Percentiles rank a stretch among this genome's conserved stretches.
Evolutionary conservation across 92 coral and sea anemone species (phyloP).

Genomic region (Paragorgia papillata): DNA sequence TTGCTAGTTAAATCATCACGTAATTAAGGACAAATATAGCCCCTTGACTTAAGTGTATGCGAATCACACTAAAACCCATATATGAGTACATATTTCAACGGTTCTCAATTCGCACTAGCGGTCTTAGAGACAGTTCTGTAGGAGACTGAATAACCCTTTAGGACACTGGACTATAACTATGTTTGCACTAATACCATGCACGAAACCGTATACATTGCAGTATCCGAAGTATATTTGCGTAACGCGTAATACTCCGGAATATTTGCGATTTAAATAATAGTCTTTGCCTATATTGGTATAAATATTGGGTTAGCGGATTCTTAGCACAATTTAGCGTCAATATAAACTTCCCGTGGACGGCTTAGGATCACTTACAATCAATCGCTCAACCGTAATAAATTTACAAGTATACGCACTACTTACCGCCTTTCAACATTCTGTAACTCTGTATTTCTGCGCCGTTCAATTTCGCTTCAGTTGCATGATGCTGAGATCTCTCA

Average conservation of each 20-base stretch:
- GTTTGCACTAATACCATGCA: too few relatives aligned
- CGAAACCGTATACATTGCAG: too few relatives aligned
- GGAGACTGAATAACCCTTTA: too few relatives aligned
- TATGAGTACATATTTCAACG: slow-evolving; percentile 1
- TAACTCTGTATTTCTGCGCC: too few relatives aligned
- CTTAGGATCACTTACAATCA: slow-evolving; percentile 5
- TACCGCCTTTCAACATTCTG: too few relatives aligned
- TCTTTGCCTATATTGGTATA: background rate
- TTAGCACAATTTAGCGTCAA: slow-evolving; percentile 19
- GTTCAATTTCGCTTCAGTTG: too few relatives aligned
- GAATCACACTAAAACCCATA: background rate
- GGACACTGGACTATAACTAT: too few relatives aligned
- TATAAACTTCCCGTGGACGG: slow-evolving; percentile 12
- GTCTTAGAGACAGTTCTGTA: too few relatives aligned
- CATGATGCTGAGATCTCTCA: too few relatives aligned
- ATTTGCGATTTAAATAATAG: background rate
- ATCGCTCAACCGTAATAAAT: background rate
- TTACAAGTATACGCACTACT: slow-evolving; percentile 18
- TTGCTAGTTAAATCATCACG: background rate
- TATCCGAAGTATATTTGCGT: too few relatives aligned
- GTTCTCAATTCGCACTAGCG: background rate
- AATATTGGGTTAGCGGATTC: background rate
- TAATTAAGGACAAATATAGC: background rate
- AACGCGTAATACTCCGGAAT: background rate
- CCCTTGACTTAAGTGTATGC: slow-evolving; percentile 32